Evolutionary conservation across 2,797 vertebrate species (phyloP).

Genomic region (Pipistrellus pipistrellus): DNA sequence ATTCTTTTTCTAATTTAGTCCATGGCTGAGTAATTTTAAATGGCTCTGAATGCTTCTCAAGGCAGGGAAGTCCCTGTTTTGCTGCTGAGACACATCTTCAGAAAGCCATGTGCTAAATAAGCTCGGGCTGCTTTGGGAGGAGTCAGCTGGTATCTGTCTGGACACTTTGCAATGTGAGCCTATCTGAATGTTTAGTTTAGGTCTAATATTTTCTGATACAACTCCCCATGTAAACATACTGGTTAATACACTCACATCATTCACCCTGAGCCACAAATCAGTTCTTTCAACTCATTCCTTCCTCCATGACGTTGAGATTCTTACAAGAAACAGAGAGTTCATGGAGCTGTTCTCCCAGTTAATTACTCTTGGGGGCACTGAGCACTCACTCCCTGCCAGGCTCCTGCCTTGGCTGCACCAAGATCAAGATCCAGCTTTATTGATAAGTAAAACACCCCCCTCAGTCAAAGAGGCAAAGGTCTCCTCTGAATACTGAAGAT

Average conservation of each 20-base stretch:
- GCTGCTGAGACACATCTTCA: not conserved
- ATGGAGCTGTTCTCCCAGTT: not conserved
- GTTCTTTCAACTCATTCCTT: slow-evolving; percentile 31
- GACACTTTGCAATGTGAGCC: not conserved
- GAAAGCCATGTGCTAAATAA: slow-evolving; percentile 34
- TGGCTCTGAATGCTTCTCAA: slow-evolving; percentile 17
- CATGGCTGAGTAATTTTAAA: slow-evolving; percentile 54
- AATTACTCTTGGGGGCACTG: not conserved
- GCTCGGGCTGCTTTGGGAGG: not conserved
- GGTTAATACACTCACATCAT: not conserved
- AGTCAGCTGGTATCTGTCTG: slow-evolving; percentile 49
- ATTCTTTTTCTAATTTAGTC: slow-evolving; percentile 64
- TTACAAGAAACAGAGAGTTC: not conserved
- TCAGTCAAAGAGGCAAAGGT: not conserved
- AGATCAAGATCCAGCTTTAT: not conserved
- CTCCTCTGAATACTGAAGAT: not conserved
- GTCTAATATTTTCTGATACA: slow-evolving; percentile 6
- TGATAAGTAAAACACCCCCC: not conserved
- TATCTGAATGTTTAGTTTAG: slow-evolving; percentile 44
- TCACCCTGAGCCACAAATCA: slow-evolving; percentile 6
- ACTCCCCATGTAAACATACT: not conserved
- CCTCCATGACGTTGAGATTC: not conserved
- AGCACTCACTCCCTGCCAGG: not conserved
- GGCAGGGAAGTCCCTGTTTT: slow-evolving; percentile 23
- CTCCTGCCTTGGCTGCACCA: not conserved